These are phyloP conservation scores for Sebastes taczanowskii DNA, from an alignment of 2,797 vertebrate genomes.

Conservation along the genomic window DNA sequence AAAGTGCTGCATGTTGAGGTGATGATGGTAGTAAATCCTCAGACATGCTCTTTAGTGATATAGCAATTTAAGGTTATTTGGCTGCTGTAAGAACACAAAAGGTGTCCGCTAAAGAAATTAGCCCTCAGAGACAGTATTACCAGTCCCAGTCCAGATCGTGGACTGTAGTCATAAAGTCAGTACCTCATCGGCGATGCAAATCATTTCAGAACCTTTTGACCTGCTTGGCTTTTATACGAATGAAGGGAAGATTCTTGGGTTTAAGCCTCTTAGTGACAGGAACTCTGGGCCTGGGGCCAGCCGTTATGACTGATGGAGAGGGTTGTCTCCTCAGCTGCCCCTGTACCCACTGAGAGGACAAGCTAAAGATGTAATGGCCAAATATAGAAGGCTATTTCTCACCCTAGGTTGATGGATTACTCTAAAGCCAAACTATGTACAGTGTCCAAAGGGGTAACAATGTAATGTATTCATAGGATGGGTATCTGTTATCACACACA, in stretches of 20 bases:
- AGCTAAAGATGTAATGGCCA: slow-evolving; percentile 80
- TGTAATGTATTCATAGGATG: slow-evolving; percentile 62
- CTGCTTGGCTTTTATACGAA: slow-evolving; percentile 91
- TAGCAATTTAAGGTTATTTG: slow-evolving; percentile 24
- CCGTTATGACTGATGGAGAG: slow-evolving; percentile 88
- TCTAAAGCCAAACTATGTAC: slow-evolving; percentile 88
- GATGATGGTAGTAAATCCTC: slow-evolving; percentile 22
- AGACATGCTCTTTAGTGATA: slow-evolving; percentile 15
- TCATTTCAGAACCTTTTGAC: slow-evolving; percentile 95
- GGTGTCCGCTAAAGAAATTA: slow-evolving; percentile 27
- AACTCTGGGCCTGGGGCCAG: slow-evolving; percentile 87
- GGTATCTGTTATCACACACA: slow-evolving; percentile 52
- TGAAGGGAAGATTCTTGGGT: slow-evolving; percentile 91
- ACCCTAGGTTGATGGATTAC: slow-evolving; percentile 91
- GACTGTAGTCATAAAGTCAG: slow-evolving; percentile 72
- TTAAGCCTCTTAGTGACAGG: slow-evolving; percentile 95
- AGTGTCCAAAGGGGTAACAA: slow-evolving; percentile 75
- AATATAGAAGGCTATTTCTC: slow-evolving; percentile 97
- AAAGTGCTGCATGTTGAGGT: neutral
- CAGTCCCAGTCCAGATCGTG: slow-evolving; percentile 26
- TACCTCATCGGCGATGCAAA: slow-evolving; percentile 90
- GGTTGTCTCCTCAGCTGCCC: slow-evolving; percentile 93
- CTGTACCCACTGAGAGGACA: slow-evolving; percentile 74
- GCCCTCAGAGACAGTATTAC: slow-evolving; percentile 30
- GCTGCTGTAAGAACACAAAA: slow-evolving; percentile 7